Evolutionary conservation across 2,113 vertebrate species (phyloP), one percentile per base, ranked within the genome.

Genomic region (Tachysurus fulvidraco): DNA sequence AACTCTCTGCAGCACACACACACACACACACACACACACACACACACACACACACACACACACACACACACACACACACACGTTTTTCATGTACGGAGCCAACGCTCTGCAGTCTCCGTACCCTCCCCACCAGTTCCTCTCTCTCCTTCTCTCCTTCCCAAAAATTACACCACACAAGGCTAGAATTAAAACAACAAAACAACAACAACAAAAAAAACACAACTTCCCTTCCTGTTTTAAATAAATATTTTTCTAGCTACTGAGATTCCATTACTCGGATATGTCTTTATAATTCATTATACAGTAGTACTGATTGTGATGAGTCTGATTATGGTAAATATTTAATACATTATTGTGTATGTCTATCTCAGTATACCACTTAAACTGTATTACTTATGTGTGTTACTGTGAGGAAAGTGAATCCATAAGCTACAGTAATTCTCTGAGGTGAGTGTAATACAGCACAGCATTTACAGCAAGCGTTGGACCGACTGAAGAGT

Each of bases 1-100:
- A 92, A 93, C 94, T 93, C 91, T 93, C 92, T 92, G 92, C n/a
- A 83, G 94, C 93, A 90, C 87, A 89, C 89, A 92, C 90, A 93
- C 89, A 93, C 92, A 91, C 87, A 87, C 90, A 92, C 92, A 94
- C 89, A 93, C 93, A 93, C 93, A 92, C 93, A 90, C 87, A 89
- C 89, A 91, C 93, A 94, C 90, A 92, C 90, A 25, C 83, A 64
- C 57, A 69, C 44, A 93, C 92, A 91, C 88, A 89, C 90, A 92
- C 92, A n/a, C n/a, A n/a, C n/a, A n/a, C n/a, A n/a, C n/a, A 65
- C 55, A 69, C 44, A 93, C 92, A 91, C 88, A 89, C 90, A 92
- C 92, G n/a, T 41, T 52, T 60, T 85, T 64, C 41, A 83, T 74
- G 79, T 83, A 84, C 89, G 89, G 85, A 83, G 84, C 88, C 85